phyloP scores from a whole-genome alignment of 2,113 vertebrate genomes.

The Laticauda colubrina region DNA sequence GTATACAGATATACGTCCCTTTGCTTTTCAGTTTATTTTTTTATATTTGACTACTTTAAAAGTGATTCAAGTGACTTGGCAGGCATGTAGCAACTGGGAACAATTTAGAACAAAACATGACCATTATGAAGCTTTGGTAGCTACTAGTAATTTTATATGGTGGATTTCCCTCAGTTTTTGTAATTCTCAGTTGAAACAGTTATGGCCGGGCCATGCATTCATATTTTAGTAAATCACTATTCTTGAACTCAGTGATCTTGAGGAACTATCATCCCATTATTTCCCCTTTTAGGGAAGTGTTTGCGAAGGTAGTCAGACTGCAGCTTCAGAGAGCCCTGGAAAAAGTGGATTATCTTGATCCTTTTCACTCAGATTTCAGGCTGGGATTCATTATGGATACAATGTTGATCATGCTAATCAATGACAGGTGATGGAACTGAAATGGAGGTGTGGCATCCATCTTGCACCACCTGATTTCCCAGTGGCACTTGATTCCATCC shows the following conservation, averaged over 20 bases:
- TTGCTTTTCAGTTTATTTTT: neutral
- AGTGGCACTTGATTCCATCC: neutral
- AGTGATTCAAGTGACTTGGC: neutral
- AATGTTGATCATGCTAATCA: neutral
- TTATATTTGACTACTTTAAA: neutral
- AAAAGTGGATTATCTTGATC: neutral
- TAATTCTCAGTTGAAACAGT: neutral
- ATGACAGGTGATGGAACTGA: neutral
- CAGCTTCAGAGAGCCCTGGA: neutral
- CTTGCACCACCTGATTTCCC: neutral
- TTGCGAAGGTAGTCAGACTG: neutral
- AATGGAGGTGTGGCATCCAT: neutral
- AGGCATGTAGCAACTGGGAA: neutral
- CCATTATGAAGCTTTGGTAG: neutral
- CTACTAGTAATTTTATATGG: neutral
- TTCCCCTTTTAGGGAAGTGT: neutral
- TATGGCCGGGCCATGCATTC: neutral
- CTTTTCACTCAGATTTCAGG: neutral
- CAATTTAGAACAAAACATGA: constrained; percentile 18
- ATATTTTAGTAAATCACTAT: neutral
- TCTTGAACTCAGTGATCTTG: neutral
- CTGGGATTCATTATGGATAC: neutral
- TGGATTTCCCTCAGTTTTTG: neutral
- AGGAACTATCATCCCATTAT: neutral
- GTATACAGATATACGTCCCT: neutral